These are phyloP conservation scores for Huso huso DNA, from an alignment of 2,797 vertebrate genomes.

Conservation along the genomic window DNA sequence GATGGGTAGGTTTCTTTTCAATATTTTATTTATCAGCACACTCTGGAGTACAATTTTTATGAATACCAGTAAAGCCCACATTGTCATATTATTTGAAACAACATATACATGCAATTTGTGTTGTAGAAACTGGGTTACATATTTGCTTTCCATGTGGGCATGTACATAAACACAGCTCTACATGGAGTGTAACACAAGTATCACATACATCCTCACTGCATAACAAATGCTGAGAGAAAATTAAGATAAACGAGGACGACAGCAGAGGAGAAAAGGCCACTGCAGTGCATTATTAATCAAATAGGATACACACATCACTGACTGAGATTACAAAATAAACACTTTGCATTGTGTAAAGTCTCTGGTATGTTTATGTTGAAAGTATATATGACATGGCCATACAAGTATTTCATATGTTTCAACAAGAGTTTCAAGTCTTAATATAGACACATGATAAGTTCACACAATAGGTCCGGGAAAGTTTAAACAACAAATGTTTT, in stretches of 20 bases:
- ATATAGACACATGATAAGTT: slow-evolving; percentile 2
- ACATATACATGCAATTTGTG: no score
- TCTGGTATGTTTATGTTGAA: background rate
- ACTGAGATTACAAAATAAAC: background rate
- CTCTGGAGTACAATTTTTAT: slow-evolving; percentile 3
- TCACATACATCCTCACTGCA: background rate
- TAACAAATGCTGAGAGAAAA: background rate
- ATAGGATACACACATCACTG: background rate
- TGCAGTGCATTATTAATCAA: background rate
- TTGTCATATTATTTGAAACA: no score
- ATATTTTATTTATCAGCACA: background rate
- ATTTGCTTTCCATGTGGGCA: no score
- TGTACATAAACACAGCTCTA: no score
- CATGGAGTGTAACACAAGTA: background rate
- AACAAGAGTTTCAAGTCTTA: slow-evolving; percentile 2
- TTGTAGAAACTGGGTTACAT: no score
- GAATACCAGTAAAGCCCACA: background rate
- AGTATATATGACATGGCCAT: background rate
- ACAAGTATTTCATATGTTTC: slow-evolving; percentile 5
- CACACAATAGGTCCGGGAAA: background rate
- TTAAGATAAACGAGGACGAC: background rate
- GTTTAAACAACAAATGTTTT: slow-evolving; percentile 1
- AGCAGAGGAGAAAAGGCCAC: background rate
- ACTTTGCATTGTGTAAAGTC: background rate
- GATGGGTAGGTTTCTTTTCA: no score